Conservation (phyloP, 2,797 vertebrate genomes). For the Pseudochaenichthys georgianus region DNA sequence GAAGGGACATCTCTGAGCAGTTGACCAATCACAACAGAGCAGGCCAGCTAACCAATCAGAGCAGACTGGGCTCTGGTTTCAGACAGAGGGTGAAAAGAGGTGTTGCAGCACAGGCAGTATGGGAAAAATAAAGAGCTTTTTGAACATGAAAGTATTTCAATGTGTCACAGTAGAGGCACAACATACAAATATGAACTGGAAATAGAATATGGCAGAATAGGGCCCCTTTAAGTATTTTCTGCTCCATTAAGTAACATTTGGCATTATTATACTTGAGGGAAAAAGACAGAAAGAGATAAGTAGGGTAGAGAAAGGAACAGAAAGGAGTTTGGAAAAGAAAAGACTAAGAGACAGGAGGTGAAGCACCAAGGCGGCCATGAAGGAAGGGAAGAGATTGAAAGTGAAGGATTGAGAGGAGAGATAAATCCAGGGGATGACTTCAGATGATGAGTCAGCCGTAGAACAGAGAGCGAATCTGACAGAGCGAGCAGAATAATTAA, state of each 20-base stretch:
- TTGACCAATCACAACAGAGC: too few relatives aligned
- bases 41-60: too few relatives aligned
- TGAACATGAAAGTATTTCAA: too few relatives aligned
- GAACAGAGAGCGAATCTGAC: slow-evolving; percentile 44
- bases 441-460: slow-evolving; percentile 52
- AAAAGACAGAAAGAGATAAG: background rate
- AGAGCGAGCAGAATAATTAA: slow-evolving; percentile 41
- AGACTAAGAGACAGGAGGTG: background rate
- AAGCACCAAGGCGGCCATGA: slow-evolving; percentile 3
- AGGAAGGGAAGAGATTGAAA: slow-evolving; percentile 19
- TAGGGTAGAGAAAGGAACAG: background rate
- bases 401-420: slow-evolving; percentile 38
- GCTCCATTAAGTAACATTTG: background rate
- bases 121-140: too few relatives aligned
- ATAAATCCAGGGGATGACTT: slow-evolving; percentile 50
- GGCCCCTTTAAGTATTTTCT: too few relatives aligned
- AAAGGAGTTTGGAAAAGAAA: background rate
- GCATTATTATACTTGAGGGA: background rate
- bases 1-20: too few relatives aligned
- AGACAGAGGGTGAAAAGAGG: too few relatives aligned
- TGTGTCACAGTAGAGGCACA: too few relatives aligned
- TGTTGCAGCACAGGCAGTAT: too few relatives aligned
- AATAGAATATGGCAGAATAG: too few relatives aligned
- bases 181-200: too few relatives aligned
- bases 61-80: too few relatives aligned